These are phyloP conservation scores for Erinaceus europaeus DNA, from an alignment of 2,113 vertebrate species.

Conservation along the genomic window DNA sequence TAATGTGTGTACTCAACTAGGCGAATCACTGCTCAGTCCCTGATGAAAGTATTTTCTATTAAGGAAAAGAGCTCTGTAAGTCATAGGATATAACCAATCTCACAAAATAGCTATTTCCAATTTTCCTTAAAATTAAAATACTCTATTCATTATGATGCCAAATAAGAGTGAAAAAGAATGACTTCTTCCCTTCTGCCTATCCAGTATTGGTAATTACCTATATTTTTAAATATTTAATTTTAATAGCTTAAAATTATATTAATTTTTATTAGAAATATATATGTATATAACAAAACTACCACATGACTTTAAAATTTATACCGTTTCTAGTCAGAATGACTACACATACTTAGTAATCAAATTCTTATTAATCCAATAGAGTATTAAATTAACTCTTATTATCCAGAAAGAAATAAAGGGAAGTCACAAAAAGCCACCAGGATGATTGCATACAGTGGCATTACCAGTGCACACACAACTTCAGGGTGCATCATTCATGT, in stretches of 20 bases:
- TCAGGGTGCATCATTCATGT: background rate
- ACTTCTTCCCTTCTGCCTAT: background rate
- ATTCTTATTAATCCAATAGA: background rate
- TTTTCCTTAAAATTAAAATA: background rate
- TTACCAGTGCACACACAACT: background rate
- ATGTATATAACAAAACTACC: background rate
- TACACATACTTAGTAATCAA: background rate
- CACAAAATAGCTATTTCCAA: slow-evolving; percentile 2
- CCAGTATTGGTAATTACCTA: background rate
- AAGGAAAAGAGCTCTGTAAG: background rate
- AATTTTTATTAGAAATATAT: background rate
- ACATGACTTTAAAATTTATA: background rate
- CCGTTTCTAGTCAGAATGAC: background rate
- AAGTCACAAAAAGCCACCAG: background rate
- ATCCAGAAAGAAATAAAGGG: background rate
- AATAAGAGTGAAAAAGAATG: slow-evolving; percentile 5
- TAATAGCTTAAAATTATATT: background rate
- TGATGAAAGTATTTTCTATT: background rate
- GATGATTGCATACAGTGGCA: background rate
- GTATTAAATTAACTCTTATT: background rate
- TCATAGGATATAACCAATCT: background rate
- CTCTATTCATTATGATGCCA: background rate
- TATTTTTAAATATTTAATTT: background rate
- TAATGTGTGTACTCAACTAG: too few species aligned
- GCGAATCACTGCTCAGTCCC: too few species aligned